Evolutionary conservation across 2,888 invertebrate genomes (phyloP).

Genomic region (Zeuzera pyrina): DNA sequence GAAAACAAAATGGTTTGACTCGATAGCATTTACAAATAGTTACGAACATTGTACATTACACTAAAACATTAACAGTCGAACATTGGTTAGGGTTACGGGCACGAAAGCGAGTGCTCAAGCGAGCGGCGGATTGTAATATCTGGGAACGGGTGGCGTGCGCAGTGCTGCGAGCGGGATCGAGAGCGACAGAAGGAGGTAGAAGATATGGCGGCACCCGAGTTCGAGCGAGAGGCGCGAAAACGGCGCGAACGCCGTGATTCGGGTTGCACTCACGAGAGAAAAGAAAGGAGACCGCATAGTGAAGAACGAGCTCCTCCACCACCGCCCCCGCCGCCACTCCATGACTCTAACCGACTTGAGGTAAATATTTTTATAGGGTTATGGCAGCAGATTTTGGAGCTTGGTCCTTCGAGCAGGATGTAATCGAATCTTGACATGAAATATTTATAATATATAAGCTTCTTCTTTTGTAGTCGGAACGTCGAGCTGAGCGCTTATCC

Average conservation of each 20-base stretch:
- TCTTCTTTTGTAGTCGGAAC: constrained; percentile 47
- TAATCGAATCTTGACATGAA: background rate
- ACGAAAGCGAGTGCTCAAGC: constrained; percentile 60
- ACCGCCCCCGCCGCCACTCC: constrained; percentile 51
- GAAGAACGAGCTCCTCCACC: constrained; percentile 60
- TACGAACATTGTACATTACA: constrained; percentile 41
- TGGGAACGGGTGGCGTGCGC: constrained; percentile 64
- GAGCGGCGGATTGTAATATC: constrained; percentile 64
- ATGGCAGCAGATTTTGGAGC: no score
- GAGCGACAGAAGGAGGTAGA: constrained; percentile 42
- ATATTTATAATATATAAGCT: no score
- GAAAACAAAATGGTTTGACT: no score
- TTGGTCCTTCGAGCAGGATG: constrained; percentile 4
- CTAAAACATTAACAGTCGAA: constrained; percentile 42
- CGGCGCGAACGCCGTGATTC: constrained; percentile 76
- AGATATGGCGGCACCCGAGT: constrained; percentile 69
- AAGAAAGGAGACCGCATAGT: constrained; percentile 60
- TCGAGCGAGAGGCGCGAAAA: constrained; percentile 74
- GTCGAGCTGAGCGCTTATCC: constrained; percentile 56
- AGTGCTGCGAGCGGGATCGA: constrained; percentile 57
- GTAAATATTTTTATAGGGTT: no score
- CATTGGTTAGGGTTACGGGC: constrained; percentile 60
- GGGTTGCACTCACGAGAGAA: constrained; percentile 63
- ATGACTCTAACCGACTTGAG: constrained; percentile 61
- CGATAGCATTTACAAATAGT: no score